These are phyloP conservation scores for Leptopilina clavipes DNA, from an alignment of 1,140 invertebrate species.

Conservation along the genomic window DNA sequence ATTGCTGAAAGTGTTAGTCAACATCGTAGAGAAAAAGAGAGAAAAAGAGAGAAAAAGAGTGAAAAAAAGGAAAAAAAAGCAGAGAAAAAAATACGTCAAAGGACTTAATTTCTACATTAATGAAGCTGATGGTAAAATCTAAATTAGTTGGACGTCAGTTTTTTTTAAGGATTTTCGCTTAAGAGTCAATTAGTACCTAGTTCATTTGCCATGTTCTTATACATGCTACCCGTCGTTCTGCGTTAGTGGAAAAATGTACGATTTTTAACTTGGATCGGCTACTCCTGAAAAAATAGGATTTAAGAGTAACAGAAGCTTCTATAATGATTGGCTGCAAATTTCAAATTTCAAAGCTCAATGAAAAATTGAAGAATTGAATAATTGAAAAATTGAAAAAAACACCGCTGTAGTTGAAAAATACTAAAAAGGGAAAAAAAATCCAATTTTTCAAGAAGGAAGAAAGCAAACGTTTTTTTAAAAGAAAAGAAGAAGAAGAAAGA, in stretches of 20 bases:
- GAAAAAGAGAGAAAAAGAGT: too few species aligned
- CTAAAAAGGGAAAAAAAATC: neutral
- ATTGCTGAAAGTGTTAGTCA: constrained; percentile 21
- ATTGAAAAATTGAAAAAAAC: too few species aligned
- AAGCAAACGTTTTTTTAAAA: constrained; percentile 1
- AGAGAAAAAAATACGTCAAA: neutral
- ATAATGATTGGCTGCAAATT: neutral
- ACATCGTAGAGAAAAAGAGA: neutral
- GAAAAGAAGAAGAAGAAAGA: neutral
- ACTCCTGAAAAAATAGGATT: constrained; percentile 64
- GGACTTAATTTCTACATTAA: constrained; percentile 21
- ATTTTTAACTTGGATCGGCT: constrained; percentile 64
- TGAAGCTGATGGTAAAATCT: constrained; percentile 21
- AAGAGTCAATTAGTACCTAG: constrained; percentile 61
- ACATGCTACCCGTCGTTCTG: constrained; percentile 63
- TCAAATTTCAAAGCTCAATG: neutral
- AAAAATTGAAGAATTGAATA: too few species aligned
- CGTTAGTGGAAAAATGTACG: constrained; percentile 66
- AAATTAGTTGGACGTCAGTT: constrained; percentile 30
- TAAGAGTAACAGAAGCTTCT: constrained; percentile 25
- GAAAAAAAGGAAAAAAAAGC: too few species aligned
- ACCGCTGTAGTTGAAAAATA: too few species aligned
- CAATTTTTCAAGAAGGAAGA: neutral
- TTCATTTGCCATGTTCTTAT: constrained; percentile 56
- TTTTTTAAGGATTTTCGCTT: constrained; percentile 21